Base-by-base conservation (phyloP, 2,888 invertebrate genomes). In the Hololepta plana region DNA sequence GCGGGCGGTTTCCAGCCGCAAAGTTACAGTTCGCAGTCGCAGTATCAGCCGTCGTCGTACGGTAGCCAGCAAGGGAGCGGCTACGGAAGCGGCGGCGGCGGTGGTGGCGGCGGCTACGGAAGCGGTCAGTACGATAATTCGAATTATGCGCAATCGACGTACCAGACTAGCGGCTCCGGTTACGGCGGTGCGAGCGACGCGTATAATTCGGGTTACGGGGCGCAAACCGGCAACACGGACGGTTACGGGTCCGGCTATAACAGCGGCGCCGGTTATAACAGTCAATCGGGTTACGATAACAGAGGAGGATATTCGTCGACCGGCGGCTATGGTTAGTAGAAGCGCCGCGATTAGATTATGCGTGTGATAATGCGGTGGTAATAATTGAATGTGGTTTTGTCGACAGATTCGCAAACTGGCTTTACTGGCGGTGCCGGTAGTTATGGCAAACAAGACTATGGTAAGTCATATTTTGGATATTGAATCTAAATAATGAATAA, bases 371-470 rank as follows among this genome's bases (percentile, higher is more conserved):
- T n/a, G n/a, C n/a, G n/a, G n/a, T n/a, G n/a, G n/a, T n/a, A n/a
- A n/a, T n/a, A n/a, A n/a, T n/a, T n/a, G n/a, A n/a, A n/a, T n/a
- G n/a, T n/a, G n/a, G n/a, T n/a, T n/a, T n/a, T n/a, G n/a, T n/a
- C n/a, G n/a, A n/a, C n/a, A 26, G 30, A 30, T 3, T 22, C 26
- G 17, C 30, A n/a, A n/a, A n/a, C n/a, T n/a, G n/a, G n/a, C n/a
- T n/a, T n/a, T 16, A 16, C 28, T 12, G 24, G 13, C 17, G 29
- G 30, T 17, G 17, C 7, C n/a, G 17, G 17, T 15, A 29, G 31
- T 14, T 35, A 35, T 20, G 35, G 35, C 20, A 35, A 35, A 21
- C 32, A 30, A 24, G 35, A 35, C 21, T 35, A 35, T 20, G 35
- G 35, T 35, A 31, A 35, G 35, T 30, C 20, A 20, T 9, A 10